Conservation (phyloP, 2,113 vertebrate genomes). For the Hemibagrus wyckioides region DNA sequence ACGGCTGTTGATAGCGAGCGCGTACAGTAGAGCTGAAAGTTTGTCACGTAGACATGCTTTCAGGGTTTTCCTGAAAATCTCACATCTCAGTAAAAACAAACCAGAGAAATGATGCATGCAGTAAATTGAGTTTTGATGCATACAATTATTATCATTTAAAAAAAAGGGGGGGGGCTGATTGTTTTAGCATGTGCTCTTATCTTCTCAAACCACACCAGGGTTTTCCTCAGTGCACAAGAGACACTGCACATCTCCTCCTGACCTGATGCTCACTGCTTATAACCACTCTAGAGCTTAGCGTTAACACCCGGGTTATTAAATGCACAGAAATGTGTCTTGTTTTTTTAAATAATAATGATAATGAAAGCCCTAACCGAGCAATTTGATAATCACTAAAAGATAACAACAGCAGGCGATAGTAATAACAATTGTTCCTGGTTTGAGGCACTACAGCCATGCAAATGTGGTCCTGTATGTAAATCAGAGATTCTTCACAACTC, state of each 20-base stretch:
- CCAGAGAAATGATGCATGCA: too few relatives aligned
- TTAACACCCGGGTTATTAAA: not conserved
- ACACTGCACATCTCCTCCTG: constrained; percentile 26
- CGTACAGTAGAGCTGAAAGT: constrained; percentile 23
- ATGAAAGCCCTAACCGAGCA: not conserved
- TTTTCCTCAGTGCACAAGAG: not conserved
- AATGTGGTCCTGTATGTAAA: constrained; percentile 46
- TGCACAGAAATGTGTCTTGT: not conserved
- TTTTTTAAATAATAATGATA: not conserved
- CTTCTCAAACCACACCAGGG: not conserved
- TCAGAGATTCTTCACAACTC: not conserved
- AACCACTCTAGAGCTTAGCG: not conserved
- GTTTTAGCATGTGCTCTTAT: not conserved
- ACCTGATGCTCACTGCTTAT: constrained; percentile 1
- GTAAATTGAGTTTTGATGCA: too few relatives aligned
- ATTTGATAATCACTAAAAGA: not conserved
- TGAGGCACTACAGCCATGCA: constrained; percentile 26
- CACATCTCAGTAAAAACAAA: not conserved
- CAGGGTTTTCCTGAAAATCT: constrained; percentile 21
- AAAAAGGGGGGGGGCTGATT: too few relatives aligned
- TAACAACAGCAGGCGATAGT: not conserved
- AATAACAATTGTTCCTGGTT: not conserved
- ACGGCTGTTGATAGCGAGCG: constrained; percentile 47
- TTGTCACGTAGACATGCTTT: not conserved
- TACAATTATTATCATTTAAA: too few relatives aligned